Base-by-base conservation (phyloP, 2,888 invertebrate genomes). In the Drosophila antonietae region DNA sequence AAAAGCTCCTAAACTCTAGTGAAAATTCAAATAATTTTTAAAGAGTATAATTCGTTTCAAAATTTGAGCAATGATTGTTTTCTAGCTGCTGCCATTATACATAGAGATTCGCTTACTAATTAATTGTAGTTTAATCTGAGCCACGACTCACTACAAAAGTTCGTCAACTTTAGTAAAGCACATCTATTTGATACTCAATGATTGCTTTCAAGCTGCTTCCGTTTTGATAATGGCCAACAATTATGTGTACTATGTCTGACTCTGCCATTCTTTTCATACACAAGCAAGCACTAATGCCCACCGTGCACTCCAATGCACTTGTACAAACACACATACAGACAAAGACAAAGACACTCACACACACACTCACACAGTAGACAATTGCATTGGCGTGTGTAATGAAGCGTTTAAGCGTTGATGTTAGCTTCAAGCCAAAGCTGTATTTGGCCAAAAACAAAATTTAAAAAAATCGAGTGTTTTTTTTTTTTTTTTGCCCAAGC, bases 361-460 rank as follows among this genome's bases (percentile, higher is more conserved):
- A 15, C 44, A 12, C 39, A 3, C 62, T 51, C 56, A 20, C 9
- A n/a, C 39, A 9, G 3, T 53, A 37, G 37, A 28, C 37, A 37
- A 53, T 39, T 68, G 46, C 37, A 59, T 39, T 59, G 14, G 53
- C 65, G 64, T 68, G 75, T 70, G 80, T 80, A 78, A 77, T 81
- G 80, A 51, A 74, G 89, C 88, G 67, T 81, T 78, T 73, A 74
- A 75, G 75, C 82, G 84, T 73, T 77, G 81, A 79, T 69, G 75
- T 73, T 76, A 62, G 75, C 81, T 83, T 83, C 83, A 83, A 69
- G 56, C 72, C 68, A 62, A 57, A 56, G 44, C 52, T 69, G 70
- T 69, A 77, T 64, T 79, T 83, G 75, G 73, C 70, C 71, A 78
- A 78, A 51, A 23, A 41, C 2, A 8, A 44, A 44, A 20, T 0